phyloP scores from a whole-genome alignment of 2,797 vertebrate genomes.

The Aplochiton taeniatus region DNA sequence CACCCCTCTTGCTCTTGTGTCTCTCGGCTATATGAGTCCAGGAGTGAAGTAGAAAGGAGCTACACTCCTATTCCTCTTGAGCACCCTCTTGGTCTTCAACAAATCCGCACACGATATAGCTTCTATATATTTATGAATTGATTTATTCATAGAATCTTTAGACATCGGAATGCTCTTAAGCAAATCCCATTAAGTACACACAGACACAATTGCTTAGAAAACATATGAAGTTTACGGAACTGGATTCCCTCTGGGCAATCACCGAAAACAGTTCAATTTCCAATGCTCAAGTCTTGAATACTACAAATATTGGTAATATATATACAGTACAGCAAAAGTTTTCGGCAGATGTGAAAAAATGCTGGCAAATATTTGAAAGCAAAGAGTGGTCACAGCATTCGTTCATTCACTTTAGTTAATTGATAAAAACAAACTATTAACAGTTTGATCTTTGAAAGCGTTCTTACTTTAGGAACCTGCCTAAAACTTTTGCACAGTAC shows the following conservation, averaged over 20 bases:
- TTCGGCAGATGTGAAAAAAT: no score
- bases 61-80: background rate
- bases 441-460: no score
- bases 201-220: background rate
- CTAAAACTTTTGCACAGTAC: no score
- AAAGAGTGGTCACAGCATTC: no score
- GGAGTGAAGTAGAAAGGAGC: background rate
- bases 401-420: no score
- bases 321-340: no score
- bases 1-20: background rate
- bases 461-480: no score
- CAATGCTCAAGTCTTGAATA: background rate
- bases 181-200: background rate
- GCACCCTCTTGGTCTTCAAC: background rate
- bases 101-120: background rate
- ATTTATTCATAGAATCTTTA: background rate
- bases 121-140: background rate
- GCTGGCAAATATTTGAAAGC: no score
- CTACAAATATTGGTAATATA: background rate
- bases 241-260: no score
- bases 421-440: no score
- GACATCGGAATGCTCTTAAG: background rate
- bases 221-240: background rate
- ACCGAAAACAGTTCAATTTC: background rate
- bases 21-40: conserved; percentile 6